These are phyloP conservation scores for Cydia strobilella DNA, from an alignment of 1,140 invertebrate species.

Conservation along the genomic window DNA sequence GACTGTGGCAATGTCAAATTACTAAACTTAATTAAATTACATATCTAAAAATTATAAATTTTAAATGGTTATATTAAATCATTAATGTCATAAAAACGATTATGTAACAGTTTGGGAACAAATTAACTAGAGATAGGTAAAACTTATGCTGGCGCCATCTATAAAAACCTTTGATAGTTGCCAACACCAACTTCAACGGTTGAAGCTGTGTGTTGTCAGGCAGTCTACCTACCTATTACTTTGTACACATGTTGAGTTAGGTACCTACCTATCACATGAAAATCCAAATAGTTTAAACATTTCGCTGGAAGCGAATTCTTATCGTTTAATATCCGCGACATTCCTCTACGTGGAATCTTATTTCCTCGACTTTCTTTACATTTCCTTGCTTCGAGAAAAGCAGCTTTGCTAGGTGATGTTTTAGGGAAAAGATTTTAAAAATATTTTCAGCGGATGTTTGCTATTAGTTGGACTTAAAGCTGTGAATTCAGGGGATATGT, in stretches of 20 bases:
- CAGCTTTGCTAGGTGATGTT: slow-evolving; percentile 12
- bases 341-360: background rate
- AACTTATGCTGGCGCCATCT: too few relatives aligned
- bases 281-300: background rate
- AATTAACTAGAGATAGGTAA: too few relatives aligned
- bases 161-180: too few relatives aligned
- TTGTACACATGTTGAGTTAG: background rate
- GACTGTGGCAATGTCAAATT: too few relatives aligned
- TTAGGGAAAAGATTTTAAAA: background rate
- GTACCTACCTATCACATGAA: background rate
- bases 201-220: too few relatives aligned
- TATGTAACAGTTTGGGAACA: too few relatives aligned
- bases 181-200: too few relatives aligned
- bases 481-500: background rate
- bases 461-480: background rate
- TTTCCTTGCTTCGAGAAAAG: slow-evolving; percentile 17
- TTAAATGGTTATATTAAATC: too few relatives aligned
- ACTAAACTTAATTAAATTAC: too few relatives aligned
- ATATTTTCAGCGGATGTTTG: background rate
- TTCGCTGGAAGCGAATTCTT: background rate
- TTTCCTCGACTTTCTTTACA: slow-evolving; percentile 28
- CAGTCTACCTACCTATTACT: background rate
- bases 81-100: too few relatives aligned
- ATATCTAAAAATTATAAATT: too few relatives aligned
- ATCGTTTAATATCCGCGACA: slow-evolving; percentile 22